Conservation (phyloP, 2,797 vertebrate species). For the Apogon hyalosoma region DNA sequence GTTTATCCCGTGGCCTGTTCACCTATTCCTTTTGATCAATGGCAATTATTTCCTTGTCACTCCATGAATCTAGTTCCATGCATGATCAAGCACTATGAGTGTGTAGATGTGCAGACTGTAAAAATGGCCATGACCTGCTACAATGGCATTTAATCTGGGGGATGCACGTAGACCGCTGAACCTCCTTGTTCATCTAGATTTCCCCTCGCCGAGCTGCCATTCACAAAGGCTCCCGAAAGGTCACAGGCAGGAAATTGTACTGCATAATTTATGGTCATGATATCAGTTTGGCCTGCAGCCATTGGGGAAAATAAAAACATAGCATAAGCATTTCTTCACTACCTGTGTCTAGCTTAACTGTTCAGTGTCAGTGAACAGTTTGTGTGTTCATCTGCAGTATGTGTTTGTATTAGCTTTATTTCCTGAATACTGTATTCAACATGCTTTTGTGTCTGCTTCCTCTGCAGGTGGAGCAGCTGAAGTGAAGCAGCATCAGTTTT, state of each 20-base stretch:
- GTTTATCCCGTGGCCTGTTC: conserved; percentile 52
- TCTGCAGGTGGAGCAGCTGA: conserved; percentile 89
- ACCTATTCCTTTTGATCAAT: conserved; percentile 58
- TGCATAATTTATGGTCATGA: conserved; percentile 74
- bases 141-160: conserved; percentile 42
- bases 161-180: conserved; percentile 22
- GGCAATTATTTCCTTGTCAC: conserved; percentile 50
- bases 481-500: conserved; percentile 95
- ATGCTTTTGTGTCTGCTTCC: not conserved
- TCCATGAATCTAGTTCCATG: conserved; percentile 47
- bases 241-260: conserved; percentile 72
- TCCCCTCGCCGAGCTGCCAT: conserved; percentile 18
- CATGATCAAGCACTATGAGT: conserved; percentile 38
- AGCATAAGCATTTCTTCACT: conserved; percentile 45
- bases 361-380: conserved; percentile 1
- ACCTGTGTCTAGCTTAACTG: conserved; percentile 14
- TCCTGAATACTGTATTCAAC: not conserved
- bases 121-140: conserved; percentile 42
- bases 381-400: conserved; percentile 12
- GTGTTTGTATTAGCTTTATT: conserved; percentile 9
- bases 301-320: conserved; percentile 22
- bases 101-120: conserved; percentile 29
- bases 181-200: conserved; percentile 22
- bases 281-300: conserved; percentile 51
- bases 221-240: conserved; percentile 57